These are phyloP conservation scores for Epicampocera succincta DNA, from an alignment of 2,888 invertebrate genomes.

Conservation along the genomic window DNA sequence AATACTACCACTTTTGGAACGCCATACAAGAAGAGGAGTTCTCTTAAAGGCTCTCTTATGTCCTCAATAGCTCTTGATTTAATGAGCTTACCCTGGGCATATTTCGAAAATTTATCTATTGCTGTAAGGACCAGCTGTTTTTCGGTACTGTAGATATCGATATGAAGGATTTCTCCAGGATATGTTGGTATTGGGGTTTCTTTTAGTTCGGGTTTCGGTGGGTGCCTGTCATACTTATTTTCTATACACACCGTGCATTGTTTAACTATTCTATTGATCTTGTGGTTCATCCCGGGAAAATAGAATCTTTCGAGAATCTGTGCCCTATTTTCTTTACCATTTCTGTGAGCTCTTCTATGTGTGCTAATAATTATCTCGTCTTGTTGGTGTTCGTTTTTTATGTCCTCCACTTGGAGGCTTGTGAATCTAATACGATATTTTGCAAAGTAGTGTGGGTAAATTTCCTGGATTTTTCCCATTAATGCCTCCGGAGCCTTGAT, in stretches of 20 bases:
- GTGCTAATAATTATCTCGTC: conserved; percentile 27
- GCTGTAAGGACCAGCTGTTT: conserved; percentile 23
- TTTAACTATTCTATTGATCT: conserved; percentile 46
- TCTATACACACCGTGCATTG: conserved; percentile 50
- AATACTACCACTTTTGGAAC: conserved; percentile 62
- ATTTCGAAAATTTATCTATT: neutral
- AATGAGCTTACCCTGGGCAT: conserved; percentile 14
- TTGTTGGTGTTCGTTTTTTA: conserved; percentile 34
- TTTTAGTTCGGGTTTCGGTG: conserved; percentile 39
- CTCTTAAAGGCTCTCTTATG: conserved; percentile 50
- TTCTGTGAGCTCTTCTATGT: conserved; percentile 40
- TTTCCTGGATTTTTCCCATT: conserved; percentile 42
- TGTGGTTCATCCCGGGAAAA: conserved; percentile 45
- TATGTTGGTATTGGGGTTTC: conserved; percentile 63
- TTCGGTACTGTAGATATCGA: conserved; percentile 33
- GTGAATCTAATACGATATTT: conserved; percentile 43
- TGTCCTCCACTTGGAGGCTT: conserved; percentile 29
- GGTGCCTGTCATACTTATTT: conserved; percentile 60
- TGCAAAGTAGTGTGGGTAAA: conserved; percentile 40
- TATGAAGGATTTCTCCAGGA: conserved; percentile 60
- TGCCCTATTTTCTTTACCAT: conserved; percentile 56
- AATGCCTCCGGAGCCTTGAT: conserved; percentile 26
- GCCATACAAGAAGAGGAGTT: conserved; percentile 58
- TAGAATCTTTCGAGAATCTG: conserved; percentile 49
- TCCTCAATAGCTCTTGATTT: conserved; percentile 61